These are phyloP conservation scores for Enoplosus armatus DNA, from an alignment of 2,797 vertebrate species.

Conservation along the genomic window DNA sequence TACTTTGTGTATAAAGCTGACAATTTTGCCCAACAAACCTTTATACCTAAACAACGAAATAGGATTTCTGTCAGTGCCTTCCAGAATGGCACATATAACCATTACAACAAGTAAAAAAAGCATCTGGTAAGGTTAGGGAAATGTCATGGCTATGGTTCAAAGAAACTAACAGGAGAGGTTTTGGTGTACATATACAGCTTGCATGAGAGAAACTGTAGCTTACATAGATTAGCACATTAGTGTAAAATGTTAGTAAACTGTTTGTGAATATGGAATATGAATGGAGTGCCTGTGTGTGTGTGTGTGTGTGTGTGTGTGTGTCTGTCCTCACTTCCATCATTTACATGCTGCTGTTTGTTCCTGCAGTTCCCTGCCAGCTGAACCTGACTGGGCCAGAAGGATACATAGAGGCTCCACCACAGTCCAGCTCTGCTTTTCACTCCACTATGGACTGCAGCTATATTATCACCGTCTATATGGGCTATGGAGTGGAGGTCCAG, in stretches of 20 bases:
- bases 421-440: constrained; percentile 74
- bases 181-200: background rate
- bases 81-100: background rate
- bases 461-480: constrained; percentile 90
- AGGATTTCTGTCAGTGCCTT: background rate
- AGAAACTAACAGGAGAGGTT: background rate
- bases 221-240: background rate
- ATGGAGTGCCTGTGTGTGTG: background rate
- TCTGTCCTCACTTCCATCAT: background rate
- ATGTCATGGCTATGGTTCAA: background rate
- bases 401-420: constrained; percentile 88
- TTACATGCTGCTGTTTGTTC: constrained; percentile 34
- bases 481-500: constrained; percentile 96
- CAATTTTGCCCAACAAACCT: background rate
- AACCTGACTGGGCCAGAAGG: constrained; percentile 92
- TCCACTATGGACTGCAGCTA: constrained; percentile 90
- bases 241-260: background rate
- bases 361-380: constrained; percentile 88
- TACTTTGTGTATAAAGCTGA: background rate
- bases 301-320: background rate
- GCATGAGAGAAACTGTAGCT: background rate
- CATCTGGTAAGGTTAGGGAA: background rate
- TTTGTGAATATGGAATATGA: background rate
- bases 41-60: background rate
- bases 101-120: background rate